Percentiles rank a stretch among this genome's conserved stretches.
Conservation (phyloP, 1,140 invertebrate species). For the Trichomalopsis sarcophagae region DNA sequence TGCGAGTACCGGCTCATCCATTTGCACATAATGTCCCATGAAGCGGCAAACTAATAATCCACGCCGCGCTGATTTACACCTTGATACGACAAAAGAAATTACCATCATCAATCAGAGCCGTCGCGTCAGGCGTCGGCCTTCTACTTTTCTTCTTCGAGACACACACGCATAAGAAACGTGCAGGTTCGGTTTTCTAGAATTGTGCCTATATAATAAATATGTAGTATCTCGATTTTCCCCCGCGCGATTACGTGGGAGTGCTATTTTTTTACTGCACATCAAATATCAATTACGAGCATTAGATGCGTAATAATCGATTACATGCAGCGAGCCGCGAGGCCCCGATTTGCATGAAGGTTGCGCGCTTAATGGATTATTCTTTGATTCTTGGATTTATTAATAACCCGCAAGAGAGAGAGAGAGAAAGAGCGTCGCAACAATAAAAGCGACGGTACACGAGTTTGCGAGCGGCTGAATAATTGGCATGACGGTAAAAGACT, state of each 20-base stretch:
- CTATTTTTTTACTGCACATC: not conserved
- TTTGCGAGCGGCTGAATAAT: conserved; percentile 9
- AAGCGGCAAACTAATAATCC: not conserved
- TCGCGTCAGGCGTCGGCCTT: conserved; percentile 11
- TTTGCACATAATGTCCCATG: not conserved
- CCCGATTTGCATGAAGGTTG: conserved; percentile 10
- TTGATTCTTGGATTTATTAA: no score
- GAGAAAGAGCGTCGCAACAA: not conserved
- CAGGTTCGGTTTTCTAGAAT: no score
- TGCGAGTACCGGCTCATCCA: not conserved
- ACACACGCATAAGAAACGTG: not conserved
- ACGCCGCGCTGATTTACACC: conserved; percentile 25
- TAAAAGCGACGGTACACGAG: not conserved
- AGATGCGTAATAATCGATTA: conserved; percentile 16
- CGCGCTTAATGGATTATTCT: conserved; percentile 5
- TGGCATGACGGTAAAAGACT: not conserved
- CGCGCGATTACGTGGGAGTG: not conserved
- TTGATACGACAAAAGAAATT: conserved; percentile 22
- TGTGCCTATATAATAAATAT: no score
- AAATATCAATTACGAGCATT: conserved; percentile 26
- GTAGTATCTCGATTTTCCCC: conserved; percentile 7
- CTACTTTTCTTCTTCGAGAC: not conserved
- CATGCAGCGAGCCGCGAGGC: not conserved
- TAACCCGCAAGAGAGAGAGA: not conserved
- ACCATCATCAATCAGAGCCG: not conserved